Conservation (phyloP, 2,797 vertebrate genomes). For the Varecia variegata region DNA sequence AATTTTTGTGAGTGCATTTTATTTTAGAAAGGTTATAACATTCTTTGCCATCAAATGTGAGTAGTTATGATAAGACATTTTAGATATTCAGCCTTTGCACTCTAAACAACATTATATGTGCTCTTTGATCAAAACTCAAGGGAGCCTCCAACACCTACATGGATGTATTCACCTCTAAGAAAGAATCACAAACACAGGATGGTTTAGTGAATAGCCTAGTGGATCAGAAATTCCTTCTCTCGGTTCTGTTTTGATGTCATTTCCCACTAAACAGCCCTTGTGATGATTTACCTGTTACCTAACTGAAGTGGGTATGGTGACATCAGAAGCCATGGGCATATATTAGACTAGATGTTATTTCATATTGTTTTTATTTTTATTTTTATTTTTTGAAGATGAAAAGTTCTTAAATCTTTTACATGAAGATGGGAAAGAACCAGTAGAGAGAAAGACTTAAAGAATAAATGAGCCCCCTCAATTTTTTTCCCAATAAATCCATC, state of each 20-base stretch:
- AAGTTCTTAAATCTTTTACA: background rate
- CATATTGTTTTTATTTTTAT: background rate
- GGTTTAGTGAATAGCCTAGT: fast-evolving
- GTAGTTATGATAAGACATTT: background rate
- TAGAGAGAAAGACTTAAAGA: background rate
- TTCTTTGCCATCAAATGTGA: background rate
- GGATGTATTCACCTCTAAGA: background rate
- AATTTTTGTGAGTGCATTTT: background rate
- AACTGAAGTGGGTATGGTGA: background rate
- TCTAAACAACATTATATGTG: background rate
- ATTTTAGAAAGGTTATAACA: background rate
- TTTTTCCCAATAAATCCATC: background rate
- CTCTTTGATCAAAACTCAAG: background rate
- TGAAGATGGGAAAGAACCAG: background rate
- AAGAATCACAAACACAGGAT: background rate
- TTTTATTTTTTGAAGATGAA: background rate
- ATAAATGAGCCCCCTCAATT: background rate
- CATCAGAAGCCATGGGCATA: too few relatives aligned
- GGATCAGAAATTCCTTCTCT: background rate
- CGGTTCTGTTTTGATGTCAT: background rate
- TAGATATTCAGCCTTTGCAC: background rate
- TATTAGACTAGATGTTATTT: background rate
- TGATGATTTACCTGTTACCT: background rate
- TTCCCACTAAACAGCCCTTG: background rate
- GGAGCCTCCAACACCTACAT: fast-evolving